Evolutionary conservation across 2,888 invertebrate species (phyloP).

Genomic region (Cerceris ruficornis): DNA sequence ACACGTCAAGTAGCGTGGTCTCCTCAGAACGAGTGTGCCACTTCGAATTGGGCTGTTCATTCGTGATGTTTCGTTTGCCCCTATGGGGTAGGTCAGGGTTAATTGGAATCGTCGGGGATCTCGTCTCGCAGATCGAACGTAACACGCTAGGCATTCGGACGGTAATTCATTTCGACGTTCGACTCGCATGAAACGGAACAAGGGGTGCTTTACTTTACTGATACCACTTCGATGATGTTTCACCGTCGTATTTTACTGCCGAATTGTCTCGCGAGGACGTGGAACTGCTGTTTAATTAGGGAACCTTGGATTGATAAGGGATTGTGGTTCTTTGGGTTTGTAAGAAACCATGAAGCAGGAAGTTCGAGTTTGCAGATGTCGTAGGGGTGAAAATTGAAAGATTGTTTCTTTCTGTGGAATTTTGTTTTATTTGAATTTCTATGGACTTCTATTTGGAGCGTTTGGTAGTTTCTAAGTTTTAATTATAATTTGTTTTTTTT

Average conservation of each 20-base stretch:
- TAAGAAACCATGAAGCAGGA: too few species aligned
- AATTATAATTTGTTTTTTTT: too few species aligned
- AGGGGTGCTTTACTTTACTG: slow-evolving; percentile 19
- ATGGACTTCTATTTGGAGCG: too few species aligned
- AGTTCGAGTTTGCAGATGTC: too few species aligned
- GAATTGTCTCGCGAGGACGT: neutral
- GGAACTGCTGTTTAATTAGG: too few species aligned
- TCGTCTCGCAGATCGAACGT: slow-evolving; percentile 26
- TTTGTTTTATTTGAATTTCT: too few species aligned
- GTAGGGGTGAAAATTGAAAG: too few species aligned
- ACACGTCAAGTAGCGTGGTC: neutral
- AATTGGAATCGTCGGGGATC: slow-evolving; percentile 52
- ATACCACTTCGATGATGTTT: slow-evolving; percentile 38
- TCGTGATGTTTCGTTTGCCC: slow-evolving; percentile 27
- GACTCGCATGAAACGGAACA: slow-evolving; percentile 18
- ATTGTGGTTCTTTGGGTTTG: too few species aligned
- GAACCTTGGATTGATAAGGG: too few species aligned
- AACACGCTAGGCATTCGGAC: slow-evolving; percentile 20
- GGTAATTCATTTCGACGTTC: slow-evolving; percentile 55
- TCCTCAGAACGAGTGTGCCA: neutral
- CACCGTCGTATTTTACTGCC: slow-evolving; percentile 12
- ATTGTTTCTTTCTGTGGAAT: too few species aligned
- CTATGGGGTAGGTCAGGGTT: slow-evolving; percentile 49
- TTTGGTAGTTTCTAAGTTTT: too few species aligned
- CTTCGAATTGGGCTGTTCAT: slow-evolving; percentile 21